Conservation (phyloP, 1,140 invertebrate genomes). For the Drosophila persimilis region DNA sequence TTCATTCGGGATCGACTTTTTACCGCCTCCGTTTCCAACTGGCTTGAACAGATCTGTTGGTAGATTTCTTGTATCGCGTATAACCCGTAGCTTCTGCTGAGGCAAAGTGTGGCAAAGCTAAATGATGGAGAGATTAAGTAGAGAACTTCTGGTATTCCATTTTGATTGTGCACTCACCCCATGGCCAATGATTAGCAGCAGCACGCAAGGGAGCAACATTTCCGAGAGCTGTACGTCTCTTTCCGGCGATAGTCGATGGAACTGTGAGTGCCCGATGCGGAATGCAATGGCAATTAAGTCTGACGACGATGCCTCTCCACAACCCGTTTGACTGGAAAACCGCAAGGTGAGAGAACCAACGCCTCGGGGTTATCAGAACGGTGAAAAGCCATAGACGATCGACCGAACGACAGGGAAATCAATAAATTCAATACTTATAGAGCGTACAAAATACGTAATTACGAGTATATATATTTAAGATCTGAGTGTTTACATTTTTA, state of each 20-base stretch:
- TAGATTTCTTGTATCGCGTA: conserved; percentile 44
- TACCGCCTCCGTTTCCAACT: background rate
- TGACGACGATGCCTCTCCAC: background rate
- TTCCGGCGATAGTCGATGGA: conserved; percentile 26
- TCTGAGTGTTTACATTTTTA: background rate
- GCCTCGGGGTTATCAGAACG: conserved; percentile 55
- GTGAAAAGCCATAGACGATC: conserved; percentile 33
- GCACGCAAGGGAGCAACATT: conserved; percentile 25
- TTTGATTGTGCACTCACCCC: conserved; percentile 25
- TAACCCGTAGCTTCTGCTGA: conserved; percentile 13
- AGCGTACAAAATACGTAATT: conserved; percentile 5
- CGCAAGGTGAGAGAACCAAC: conserved; percentile 42
- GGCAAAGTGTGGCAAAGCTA: conserved; percentile 29
- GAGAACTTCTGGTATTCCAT: background rate
- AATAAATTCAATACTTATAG: conserved; percentile 12
- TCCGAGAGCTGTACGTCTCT: conserved; percentile 18
- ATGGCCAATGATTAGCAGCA: conserved; percentile 22
- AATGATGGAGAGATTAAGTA: background rate
- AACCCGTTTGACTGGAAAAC: conserved; percentile 63
- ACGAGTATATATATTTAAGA: background rate
- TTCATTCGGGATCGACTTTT: background rate
- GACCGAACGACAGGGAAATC: conserved; percentile 17
- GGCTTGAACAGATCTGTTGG: conserved; percentile 57
- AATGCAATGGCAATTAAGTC: conserved; percentile 36
- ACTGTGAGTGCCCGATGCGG: conserved; percentile 28